Percentiles rank a stretch among this genome's conserved stretches.
These are phyloP conservation scores for Choloepus didactylus DNA, from an alignment of 2,797 vertebrate species.

Conservation along the genomic window DNA sequence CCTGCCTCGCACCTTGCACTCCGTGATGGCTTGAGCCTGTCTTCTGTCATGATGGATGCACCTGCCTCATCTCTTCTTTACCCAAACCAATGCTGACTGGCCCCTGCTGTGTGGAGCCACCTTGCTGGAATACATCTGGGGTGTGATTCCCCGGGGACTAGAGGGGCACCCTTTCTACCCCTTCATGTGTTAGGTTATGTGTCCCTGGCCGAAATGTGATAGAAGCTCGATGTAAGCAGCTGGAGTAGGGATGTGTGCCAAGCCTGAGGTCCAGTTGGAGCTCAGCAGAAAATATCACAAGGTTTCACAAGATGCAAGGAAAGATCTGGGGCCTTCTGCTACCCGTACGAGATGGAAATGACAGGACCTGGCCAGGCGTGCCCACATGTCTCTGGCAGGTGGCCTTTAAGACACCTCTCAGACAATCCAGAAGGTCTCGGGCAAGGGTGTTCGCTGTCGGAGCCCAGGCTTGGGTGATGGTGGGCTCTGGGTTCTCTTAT, in stretches of 20 bases:
- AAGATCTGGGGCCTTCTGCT: neutral
- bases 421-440: neutral
- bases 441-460: neutral
- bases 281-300: slow-evolving; percentile 6
- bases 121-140: neutral
- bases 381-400: neutral
- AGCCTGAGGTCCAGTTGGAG: no score
- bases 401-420: neutral
- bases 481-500: neutral
- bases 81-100: fast-evolving
- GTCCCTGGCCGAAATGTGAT: neutral
- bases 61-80: fast-evolving
- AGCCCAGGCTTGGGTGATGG: neutral
- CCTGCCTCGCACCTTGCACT: neutral
- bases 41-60: fast-evolving
- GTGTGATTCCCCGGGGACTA: neutral
- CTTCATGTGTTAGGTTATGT: fast-evolving
- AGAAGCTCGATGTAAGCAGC: neutral
- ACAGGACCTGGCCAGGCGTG: neutral
- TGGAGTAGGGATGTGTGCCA: neutral
- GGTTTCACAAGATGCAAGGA: neutral
- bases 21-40: no score
- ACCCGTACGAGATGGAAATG: neutral
- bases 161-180: neutral
- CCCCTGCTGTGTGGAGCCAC: no score